Evolutionary conservation across 2,888 invertebrate species (phyloP), one percentile per base, ranked within the genome.

Genomic region (Spodoptera picta): DNA sequence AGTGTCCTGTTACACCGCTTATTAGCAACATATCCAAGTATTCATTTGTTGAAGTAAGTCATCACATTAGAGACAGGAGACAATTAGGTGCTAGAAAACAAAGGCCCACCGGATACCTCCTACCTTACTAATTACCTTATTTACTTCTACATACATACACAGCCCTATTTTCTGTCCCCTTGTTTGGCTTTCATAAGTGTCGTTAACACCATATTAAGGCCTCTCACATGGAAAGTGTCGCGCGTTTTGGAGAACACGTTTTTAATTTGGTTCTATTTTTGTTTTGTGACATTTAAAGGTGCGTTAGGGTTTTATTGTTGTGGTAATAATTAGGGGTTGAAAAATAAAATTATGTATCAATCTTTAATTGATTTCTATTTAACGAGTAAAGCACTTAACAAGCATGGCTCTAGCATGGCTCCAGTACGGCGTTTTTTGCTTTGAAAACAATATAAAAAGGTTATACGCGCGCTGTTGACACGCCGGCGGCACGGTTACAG

Each of bases 161-260:
- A 65, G 71, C 70, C 66, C 70, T 78, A 79, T 83, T 82, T 83
- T 72, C 77, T 71, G 80, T 73, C 72, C 76, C 74, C 77, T 79
- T 84, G 83, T 87, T 87, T 83, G 83, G 81, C 79, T 82, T 84
- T 81, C 83, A 81, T 83, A 83, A 83, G 83, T 84, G 81, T 82
- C 82, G 79, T 85, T 83, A 82, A 75, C 79, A 77, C 70, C 61
- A 61, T 63, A 73, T 82, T 75, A 81, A 71, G 67, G 36, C 60
- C 53, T 60, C 74, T 45, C 73, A 72, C 60, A 76, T 80, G 43
- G 41, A 45, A 11, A 42, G 54, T 45, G 60, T 24, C 51, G 19
- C 55, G 52, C 57, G 65, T 47, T 56, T 43, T 23, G 19, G 19
- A 14, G 14, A 64, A 64, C 19, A 46, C 24, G 49, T 46, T 54